A percentile compares a stretch with the other conserved stretches of the same genome.
phyloP scores from a whole-genome alignment of 2,113 vertebrate genomes.

The Corynorhinus townsendii region DNA sequence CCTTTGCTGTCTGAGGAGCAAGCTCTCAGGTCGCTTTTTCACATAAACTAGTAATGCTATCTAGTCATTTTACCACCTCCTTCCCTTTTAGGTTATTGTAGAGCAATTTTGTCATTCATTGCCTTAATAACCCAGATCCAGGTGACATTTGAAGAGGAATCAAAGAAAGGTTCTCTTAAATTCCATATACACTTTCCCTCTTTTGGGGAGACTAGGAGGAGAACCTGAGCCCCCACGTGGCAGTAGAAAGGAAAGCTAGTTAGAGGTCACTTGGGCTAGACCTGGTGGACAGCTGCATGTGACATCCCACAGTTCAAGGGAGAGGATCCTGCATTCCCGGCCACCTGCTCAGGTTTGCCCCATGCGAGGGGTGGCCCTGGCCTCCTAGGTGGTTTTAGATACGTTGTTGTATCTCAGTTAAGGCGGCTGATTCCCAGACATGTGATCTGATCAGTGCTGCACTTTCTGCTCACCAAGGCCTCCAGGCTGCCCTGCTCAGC shows the following conservation, averaged over 20 bases:
- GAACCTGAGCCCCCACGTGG: too few relatives aligned
- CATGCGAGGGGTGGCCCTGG: neutral
- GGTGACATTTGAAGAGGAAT: neutral
- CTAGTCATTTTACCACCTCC: neutral
- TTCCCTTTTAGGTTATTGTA: neutral
- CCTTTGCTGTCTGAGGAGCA: neutral
- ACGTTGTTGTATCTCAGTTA: neutral
- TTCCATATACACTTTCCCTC: neutral
- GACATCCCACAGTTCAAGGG: neutral
- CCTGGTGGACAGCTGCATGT: neutral
- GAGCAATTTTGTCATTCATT: neutral
- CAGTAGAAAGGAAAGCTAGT: neutral
- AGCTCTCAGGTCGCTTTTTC: too few relatives aligned
- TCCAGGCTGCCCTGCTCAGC: constrained; percentile 88
- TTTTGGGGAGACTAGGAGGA: neutral
- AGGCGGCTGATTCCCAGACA: neutral
- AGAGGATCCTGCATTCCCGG: neutral
- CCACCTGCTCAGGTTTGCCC: neutral
- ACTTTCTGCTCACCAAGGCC: constrained; percentile 81
- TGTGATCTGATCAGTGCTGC: constrained; percentile 34
- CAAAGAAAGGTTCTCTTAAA: neutral
- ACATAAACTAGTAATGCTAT: accelerated
- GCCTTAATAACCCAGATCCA: neutral
- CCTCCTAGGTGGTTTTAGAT: neutral
- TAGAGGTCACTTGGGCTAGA: neutral